Conservation (phyloP, 2,113 vertebrate species). For the Stomatorhinus ivindoensis region DNA sequence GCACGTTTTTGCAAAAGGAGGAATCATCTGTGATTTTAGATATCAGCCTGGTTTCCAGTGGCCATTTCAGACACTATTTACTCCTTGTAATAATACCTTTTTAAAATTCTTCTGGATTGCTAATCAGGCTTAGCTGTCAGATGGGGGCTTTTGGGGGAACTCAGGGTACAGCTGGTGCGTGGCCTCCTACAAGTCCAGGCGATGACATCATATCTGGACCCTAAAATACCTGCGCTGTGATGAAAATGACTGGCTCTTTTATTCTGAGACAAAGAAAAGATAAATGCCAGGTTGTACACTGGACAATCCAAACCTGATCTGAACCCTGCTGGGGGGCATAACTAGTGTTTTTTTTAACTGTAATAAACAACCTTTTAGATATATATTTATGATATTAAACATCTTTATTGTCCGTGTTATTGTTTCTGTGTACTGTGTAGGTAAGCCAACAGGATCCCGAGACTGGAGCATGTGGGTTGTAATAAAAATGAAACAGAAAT, state of each 20-base stretch:
- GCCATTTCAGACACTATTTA: conserved; percentile 22
- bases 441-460: background rate
- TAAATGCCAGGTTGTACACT: conserved; percentile 16
- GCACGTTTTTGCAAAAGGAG: background rate
- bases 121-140: conserved; percentile 39
- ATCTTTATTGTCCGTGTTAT: background rate
- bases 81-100: conserved; percentile 26
- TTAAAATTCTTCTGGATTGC: conserved; percentile 16
- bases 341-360: background rate
- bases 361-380: background rate
- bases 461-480: background rate
- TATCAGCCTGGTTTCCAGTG: conserved; percentile 24
- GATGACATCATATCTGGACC: conserved; percentile 44
- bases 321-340: background rate
- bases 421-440: background rate
- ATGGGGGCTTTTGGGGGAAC: conserved; percentile 36
- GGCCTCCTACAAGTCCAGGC: conserved; percentile 25
- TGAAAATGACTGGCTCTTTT: conserved; percentile 22
- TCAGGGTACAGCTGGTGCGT: conserved; percentile 40
- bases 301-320: background rate
- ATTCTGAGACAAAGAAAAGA: conserved; percentile 20
- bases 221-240: conserved; percentile 27
- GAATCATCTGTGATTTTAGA: conserved; percentile 18
- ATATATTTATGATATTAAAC: background rate
- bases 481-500: background rate